Evolutionary conservation across 2,113 vertebrate species (phyloP).

Genomic region (Parus major): DNA sequence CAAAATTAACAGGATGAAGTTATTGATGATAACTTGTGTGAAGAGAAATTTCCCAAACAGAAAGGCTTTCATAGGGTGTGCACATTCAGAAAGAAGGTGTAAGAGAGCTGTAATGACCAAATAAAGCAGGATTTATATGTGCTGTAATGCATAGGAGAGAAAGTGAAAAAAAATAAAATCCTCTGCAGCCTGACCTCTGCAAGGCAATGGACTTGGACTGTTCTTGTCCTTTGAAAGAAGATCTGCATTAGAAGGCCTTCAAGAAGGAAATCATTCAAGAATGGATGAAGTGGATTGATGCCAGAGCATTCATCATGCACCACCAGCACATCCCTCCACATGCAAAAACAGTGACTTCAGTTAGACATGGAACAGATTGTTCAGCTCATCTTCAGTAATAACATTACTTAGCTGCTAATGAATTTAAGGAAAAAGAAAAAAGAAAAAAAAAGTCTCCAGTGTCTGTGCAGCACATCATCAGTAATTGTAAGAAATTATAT

Average conservation of each 20-base stretch:
- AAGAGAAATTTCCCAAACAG: neutral
- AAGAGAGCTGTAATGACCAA: neutral
- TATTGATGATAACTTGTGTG: neutral
- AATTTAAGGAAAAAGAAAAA: neutral
- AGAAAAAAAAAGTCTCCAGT: neutral
- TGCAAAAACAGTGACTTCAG: neutral
- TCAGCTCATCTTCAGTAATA: neutral
- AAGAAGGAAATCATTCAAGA: neutral
- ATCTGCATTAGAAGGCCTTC: neutral
- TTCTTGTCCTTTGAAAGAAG: neutral
- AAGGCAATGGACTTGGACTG: neutral
- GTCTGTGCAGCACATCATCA: neutral
- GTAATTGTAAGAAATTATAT: neutral
- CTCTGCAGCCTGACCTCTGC: neutral
- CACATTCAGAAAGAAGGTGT: neutral
- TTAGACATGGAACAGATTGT: neutral
- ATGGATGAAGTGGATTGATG: neutral
- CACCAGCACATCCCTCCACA: neutral
- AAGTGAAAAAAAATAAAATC: neutral
- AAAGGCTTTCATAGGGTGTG: neutral
- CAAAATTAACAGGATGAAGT: neutral
- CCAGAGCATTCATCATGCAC: neutral
- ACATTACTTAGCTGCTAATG: neutral
- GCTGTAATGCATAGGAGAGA: neutral
- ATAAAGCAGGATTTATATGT: neutral